phyloP scores from a whole-genome alignment of 2,797 vertebrate genomes.

The Emydoidea blandingii region DNA sequence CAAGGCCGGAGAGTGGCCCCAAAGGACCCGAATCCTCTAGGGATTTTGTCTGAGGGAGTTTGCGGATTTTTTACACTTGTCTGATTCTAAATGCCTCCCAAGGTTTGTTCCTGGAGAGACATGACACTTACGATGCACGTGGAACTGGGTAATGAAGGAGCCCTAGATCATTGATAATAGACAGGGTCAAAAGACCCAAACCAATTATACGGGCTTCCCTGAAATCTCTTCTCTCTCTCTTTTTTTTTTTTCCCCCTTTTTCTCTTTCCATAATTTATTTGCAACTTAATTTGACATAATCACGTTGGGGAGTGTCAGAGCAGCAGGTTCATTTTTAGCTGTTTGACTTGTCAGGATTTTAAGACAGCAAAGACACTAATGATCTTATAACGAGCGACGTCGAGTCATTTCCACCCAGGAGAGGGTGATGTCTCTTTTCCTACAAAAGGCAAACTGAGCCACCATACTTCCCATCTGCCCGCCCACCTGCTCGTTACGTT shows the following conservation, averaged over 20 bases:
- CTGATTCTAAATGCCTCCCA: constrained; percentile 80
- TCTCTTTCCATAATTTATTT: constrained; percentile 27
- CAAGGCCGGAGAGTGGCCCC: not conserved
- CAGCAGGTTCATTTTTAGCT: accelerated
- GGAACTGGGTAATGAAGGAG: constrained; percentile 53
- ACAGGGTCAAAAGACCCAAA: constrained; percentile 64
- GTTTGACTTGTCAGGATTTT: not conserved
- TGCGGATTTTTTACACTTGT: constrained; percentile 82
- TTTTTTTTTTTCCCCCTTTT: too few relatives aligned
- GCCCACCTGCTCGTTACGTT: not conserved
- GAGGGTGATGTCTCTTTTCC: accelerated
- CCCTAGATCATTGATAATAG: constrained; percentile 53
- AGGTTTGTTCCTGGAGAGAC: constrained; percentile 24
- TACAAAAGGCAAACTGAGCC: accelerated
- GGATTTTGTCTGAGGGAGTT: constrained; percentile 44
- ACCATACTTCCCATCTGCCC: not conserved
- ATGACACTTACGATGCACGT: constrained; percentile 50
- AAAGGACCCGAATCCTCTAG: not conserved
- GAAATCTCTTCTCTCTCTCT: constrained; percentile 16
- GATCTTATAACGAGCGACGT: not conserved
- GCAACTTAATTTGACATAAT: constrained; percentile 17
- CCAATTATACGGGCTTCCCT: constrained; percentile 61
- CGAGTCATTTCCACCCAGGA: accelerated
- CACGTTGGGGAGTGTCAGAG: accelerated
- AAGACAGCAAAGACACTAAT: not conserved